Evolutionary conservation across 1,140 invertebrate genomes (phyloP), one percentile per base, ranked within the genome.

Genomic region (Gyrodactylus salaris): DNA sequence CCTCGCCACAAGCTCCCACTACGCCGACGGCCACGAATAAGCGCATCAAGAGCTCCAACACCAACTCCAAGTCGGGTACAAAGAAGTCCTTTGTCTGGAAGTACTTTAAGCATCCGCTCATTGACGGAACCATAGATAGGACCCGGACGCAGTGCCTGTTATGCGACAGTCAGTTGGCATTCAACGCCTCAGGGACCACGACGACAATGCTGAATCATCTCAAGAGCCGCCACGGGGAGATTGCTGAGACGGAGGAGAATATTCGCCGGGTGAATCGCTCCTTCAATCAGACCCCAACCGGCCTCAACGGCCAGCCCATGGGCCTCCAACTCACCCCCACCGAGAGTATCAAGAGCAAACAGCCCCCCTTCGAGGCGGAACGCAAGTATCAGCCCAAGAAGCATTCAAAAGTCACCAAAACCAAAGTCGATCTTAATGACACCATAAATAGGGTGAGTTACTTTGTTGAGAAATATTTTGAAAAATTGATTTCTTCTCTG

Each of bases 11-110:
- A n/a, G 7, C n/a, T 16, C 34, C 34, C 7, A n/a, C n/a, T 7
- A 54, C 7, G 7, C 34, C 34, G 7, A 54, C 7, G 7, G 7
- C 34, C 34, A 54, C 34, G 7, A 54, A n/a, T 54, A 54, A 54
- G n/a, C 34, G 34, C n/a, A 7, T 54, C 34, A 54, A 54, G 34
- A 54, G 7, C 7, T 54, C 34, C 7, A 54, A 23, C 16, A 71
- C 25, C 21, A 71, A 25, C 26, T 25, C 25, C 1, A 73, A 73
- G 26, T 73, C 72, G 2, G 34, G 68, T 23, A 69, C 21, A 20
- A 73, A 73, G 26, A 73, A 73, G 26, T 73, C 72, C 2, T 73
- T 73, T 26, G 72, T 73, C 25, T 73, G 72, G 72, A 68, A 69
- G 25, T 73, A 73, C 26, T 73, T 73, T 34, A 73, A 1, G n/a